Evolutionary conservation across 2,888 invertebrate genomes (phyloP).

Genomic region (Nephrotoma guestfalica): DNA sequence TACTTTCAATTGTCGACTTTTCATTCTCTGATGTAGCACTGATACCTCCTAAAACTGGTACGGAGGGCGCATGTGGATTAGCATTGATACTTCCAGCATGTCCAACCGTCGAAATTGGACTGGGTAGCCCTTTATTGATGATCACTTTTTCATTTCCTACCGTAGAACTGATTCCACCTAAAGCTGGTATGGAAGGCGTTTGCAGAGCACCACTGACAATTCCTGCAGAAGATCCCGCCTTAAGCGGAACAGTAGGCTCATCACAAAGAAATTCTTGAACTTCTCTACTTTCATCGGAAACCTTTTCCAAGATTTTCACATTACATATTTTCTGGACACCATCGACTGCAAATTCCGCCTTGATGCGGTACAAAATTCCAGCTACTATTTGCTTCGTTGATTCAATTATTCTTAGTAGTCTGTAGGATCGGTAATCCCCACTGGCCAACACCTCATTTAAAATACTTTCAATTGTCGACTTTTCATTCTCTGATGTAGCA

Average conservation of each 20-base stretch:
- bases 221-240: background rate
- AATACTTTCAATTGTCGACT: background rate
- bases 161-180: too few relatives aligned
- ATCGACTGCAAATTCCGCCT: constrained; percentile 41
- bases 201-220: too few relatives aligned
- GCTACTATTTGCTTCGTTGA: constrained; percentile 38
- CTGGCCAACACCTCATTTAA: background rate
- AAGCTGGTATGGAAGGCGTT: too few relatives aligned
- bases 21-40: background rate
- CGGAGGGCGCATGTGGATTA: too few relatives aligned
- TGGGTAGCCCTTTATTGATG: too few relatives aligned
- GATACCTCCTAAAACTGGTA: background rate
- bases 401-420: constrained; percentile 25
- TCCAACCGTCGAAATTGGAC: too few relatives aligned
- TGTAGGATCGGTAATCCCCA: background rate
- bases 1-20: background rate
- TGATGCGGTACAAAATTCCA: constrained; percentile 41
- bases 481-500: background rate
- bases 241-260: background rate
- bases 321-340: constrained; percentile 20
- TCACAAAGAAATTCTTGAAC: background rate
- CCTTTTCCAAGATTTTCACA: background rate
- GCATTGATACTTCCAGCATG: too few relatives aligned
- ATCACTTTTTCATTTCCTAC: too few relatives aligned
- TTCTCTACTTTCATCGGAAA: background rate